Evolutionary conservation across 1,140 invertebrate genomes (phyloP).

Genomic region (Eufriesea mexicana): DNA sequence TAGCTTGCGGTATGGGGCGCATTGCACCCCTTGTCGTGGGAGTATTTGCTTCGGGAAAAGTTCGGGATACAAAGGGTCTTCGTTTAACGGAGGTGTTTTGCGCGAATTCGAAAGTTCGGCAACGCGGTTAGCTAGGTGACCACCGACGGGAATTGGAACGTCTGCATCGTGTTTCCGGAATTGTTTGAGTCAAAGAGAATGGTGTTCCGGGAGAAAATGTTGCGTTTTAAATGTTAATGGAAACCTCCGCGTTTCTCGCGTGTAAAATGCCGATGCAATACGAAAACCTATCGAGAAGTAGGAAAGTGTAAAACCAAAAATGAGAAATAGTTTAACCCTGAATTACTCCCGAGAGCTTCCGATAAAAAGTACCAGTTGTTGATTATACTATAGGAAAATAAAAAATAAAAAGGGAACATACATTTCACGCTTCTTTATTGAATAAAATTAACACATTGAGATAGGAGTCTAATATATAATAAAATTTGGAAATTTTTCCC

Average conservation of each 20-base stretch:
- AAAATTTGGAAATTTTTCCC: no score
- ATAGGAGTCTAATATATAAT: no score
- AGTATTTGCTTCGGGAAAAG: conserved; percentile 24
- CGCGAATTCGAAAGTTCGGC: conserved; percentile 27
- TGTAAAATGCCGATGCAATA: not conserved
- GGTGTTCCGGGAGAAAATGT: no score
- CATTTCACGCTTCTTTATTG: no score
- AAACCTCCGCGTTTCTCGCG: not conserved
- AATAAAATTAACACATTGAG: no score
- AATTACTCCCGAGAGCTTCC: no score
- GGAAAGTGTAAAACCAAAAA: no score
- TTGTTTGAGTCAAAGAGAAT: not conserved
- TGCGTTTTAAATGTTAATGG: not conserved
- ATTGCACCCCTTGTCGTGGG: not conserved
- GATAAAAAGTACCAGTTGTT: no score
- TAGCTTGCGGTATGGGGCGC: conserved; percentile 4
- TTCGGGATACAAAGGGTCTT: conserved; percentile 8
- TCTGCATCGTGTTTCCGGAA: not conserved
- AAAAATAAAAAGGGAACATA: no score
- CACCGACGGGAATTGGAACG: conserved; percentile 33
- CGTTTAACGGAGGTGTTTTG: not conserved
- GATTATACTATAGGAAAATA: no score
- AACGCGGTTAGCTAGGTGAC: conserved; percentile 34
- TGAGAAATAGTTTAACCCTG: no score
- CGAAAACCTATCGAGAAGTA: no score